Evolutionary conservation across 2,113 vertebrate genomes (phyloP).

Genomic region (Tachycineta bicolor): DNA sequence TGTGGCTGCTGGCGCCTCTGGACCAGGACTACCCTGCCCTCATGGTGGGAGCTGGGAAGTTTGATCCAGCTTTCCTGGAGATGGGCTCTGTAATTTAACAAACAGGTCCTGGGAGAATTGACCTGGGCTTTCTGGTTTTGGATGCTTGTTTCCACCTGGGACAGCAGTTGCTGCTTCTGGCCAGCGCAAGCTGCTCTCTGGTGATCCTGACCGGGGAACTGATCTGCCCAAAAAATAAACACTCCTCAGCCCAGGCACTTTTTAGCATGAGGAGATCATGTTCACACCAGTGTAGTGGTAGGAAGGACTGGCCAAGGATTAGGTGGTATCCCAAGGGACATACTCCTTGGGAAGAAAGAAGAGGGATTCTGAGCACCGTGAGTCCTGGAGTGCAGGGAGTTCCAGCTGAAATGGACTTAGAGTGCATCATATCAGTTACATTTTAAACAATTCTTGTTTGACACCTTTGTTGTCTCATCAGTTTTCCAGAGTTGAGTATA

Average conservation of each 20-base stretch:
- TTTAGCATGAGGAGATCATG: background rate
- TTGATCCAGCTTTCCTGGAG: background rate
- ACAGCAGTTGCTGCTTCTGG: background rate
- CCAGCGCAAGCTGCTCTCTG: background rate
- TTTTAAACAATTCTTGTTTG: background rate
- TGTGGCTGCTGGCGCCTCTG: background rate
- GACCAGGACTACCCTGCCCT: background rate
- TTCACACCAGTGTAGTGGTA: fast-evolving
- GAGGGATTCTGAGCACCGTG: background rate
- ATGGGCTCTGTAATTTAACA: background rate
- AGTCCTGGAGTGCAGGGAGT: too few species aligned
- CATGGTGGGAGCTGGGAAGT: fast-evolving
- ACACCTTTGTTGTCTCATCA: background rate
- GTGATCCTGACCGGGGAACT: background rate
- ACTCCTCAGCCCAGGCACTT: background rate
- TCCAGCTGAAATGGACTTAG: background rate
- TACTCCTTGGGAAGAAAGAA: background rate
- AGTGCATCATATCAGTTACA: background rate
- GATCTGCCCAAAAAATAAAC: background rate
- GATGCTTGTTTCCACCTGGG: background rate
- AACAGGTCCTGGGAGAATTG: background rate
- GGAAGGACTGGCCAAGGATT: background rate
- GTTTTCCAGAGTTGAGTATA: background rate
- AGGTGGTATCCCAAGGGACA: background rate
- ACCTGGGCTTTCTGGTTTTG: background rate